Conservation (phyloP, 2,797 vertebrate genomes). For the Pseudopleuronectes americanus region DNA sequence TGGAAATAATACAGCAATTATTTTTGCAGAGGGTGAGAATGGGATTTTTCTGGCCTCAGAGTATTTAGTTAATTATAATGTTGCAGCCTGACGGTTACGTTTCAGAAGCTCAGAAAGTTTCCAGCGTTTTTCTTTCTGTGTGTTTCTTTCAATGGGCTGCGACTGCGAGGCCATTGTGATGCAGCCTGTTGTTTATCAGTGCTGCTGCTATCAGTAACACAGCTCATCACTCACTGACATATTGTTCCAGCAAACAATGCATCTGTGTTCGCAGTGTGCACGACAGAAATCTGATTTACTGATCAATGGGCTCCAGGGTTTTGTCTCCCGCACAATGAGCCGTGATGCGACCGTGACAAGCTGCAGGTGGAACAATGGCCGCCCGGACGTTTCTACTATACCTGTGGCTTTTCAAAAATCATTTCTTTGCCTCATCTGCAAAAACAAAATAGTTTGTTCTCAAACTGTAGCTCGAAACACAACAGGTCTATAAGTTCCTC, state of each 20-base stretch:
- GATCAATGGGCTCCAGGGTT: constrained; percentile 59
- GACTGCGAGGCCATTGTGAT: constrained; percentile 61
- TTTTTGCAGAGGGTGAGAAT: constrained; percentile 61
- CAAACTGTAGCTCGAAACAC: constrained; percentile 10
- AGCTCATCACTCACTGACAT: constrained; percentile 72
- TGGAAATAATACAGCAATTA: constrained; percentile 83
- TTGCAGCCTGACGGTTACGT: constrained; percentile 65
- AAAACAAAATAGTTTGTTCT: constrained; percentile 29
- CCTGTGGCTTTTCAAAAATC: constrained; percentile 1
- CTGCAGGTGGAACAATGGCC: constrained; percentile 56
- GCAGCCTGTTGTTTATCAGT: constrained; percentile 70
- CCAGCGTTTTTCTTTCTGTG: not conserved
- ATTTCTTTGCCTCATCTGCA: constrained; percentile 19
- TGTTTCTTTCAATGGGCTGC: not conserved
- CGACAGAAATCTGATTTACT: constrained; percentile 63
- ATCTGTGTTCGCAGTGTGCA: constrained; percentile 47
- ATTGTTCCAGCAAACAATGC: constrained; percentile 72
- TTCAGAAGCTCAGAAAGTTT: constrained; percentile 63
- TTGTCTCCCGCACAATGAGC: constrained; percentile 66
- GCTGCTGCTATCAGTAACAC: constrained; percentile 66
- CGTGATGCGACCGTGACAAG: constrained; percentile 62
- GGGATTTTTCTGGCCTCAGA: constrained; percentile 67
- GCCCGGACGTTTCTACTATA: constrained; percentile 26
- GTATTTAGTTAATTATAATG: constrained; percentile 73
- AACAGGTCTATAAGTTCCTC: constrained; percentile 10